A percentile compares a stretch with the other conserved stretches of the same genome.
These are phyloP conservation scores for Gymnothorax reevesii DNA, from an alignment of 2,797 vertebrate genomes.

Conservation along the genomic window DNA sequence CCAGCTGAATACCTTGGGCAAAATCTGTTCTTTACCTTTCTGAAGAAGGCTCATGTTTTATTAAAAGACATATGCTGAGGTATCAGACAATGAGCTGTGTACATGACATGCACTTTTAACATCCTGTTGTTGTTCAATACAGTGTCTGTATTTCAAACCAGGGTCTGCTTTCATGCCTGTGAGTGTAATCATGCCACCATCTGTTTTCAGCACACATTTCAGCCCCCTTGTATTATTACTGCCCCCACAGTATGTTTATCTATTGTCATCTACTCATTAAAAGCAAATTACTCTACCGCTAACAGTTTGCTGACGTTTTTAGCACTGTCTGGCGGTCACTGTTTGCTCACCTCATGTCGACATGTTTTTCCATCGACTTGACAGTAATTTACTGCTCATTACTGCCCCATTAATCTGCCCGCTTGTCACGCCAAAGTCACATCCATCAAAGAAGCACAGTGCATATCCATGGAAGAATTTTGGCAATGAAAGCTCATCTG, in stretches of 20 bases:
- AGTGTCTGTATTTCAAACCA: not conserved
- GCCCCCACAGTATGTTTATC: not conserved
- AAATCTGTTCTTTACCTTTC: not conserved
- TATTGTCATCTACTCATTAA: not conserved
- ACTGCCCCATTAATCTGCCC: constrained; percentile 54
- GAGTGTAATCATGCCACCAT: not conserved
- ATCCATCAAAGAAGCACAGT: constrained; percentile 37
- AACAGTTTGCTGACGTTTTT: constrained; percentile 48
- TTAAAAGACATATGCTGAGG: not conserved
- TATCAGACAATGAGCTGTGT: not conserved
- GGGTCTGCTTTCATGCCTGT: not conserved
- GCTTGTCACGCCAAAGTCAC: constrained; percentile 47
- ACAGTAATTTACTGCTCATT: constrained; percentile 60
- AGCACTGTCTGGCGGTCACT: constrained; percentile 43
- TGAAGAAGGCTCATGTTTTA: constrained; percentile 7
- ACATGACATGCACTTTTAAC: not conserved
- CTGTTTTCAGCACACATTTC: not conserved
- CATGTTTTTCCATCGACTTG: constrained; percentile 48
- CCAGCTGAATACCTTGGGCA: not conserved
- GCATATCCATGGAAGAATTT: constrained; percentile 41
- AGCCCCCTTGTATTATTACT: not conserved
- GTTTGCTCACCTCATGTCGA: constrained; percentile 46
- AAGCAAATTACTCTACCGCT: constrained; percentile 5
- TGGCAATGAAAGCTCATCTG: constrained; percentile 43
- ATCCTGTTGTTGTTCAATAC: not conserved